Evolutionary conservation across 1,140 invertebrate species (phyloP), one percentile per base, ranked within the genome.

Genomic region (Lerema accius): DNA sequence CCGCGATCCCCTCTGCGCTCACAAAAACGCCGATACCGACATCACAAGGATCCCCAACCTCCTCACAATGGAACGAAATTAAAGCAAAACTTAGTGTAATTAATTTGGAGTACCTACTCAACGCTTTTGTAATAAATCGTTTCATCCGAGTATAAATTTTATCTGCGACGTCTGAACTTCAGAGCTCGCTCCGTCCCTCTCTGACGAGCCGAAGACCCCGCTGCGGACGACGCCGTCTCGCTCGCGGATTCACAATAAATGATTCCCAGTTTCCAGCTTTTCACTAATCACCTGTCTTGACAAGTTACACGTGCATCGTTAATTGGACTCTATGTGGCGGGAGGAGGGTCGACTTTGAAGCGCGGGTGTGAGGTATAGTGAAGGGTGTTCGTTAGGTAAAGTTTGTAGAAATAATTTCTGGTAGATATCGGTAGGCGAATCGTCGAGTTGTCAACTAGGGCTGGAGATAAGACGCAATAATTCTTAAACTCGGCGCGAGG

Each of bases 51-150:
- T 67, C 77, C 32, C 67, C 60, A 69, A 61, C 71, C 63, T 65
- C 58, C 51, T 40, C 73, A 86, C 82, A 86, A 84, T 78, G 76
- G 74, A 59, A 75, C 81, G 71, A 80, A 85, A 83, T 82, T 85
- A 84, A 88, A 84, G 80, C 83, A 82, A 89, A 89, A 89, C 84
- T 89, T 88, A 76, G 70, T 75, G 76, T 88, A 89, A 90, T 90
- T 90, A 90, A 90, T 86, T 89, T 83, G 77, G 77, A 86, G 83
- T 82, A 79, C 73, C 72, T 73, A 82, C 81, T 88, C 76, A 80
- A 84, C 82, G 88, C 79, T 86, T 86, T 80, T 80, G 86, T 89
- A 86, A 90, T 90, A 90, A 90, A 88, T 90, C 85, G 82, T 90
- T 86, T 89, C 80, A 84, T 85, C 81, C 76, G 73, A 71, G 76